phyloP scores from a whole-genome alignment of 2,113 vertebrate species.

The Lepus europaeus region DNA sequence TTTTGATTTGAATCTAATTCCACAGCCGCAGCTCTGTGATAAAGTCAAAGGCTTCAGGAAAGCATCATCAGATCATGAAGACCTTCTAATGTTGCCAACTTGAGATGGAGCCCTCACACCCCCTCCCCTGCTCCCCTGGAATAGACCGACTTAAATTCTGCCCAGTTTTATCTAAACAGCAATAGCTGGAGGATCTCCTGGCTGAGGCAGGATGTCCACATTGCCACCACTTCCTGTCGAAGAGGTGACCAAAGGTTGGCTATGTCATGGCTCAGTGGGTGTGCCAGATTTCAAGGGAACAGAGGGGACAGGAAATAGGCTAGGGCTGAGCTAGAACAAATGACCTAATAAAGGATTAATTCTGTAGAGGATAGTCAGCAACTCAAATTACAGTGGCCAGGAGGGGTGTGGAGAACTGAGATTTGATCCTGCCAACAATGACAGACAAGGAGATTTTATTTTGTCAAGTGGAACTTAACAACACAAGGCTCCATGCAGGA shows the following conservation, averaged over 20 bases:
- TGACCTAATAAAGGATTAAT: conserved; percentile 72
- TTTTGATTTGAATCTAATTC: not conserved
- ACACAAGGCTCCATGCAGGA: not conserved
- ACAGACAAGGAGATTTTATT: conserved; percentile 64
- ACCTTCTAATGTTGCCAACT: no score
- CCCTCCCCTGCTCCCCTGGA: not conserved
- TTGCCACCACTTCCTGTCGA: not conserved
- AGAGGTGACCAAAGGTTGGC: conserved; percentile 44
- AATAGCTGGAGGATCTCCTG: not conserved
- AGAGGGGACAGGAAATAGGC: conserved; percentile 67
- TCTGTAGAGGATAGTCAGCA: conserved; percentile 61
- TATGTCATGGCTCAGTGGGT: conserved; percentile 40
- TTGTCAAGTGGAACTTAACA: conserved; percentile 53
- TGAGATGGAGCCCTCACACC: no score
- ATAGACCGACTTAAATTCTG: not conserved
- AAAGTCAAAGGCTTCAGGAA: not conserved
- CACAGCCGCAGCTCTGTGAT: not conserved
- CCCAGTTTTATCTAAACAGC: not conserved
- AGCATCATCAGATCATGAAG: not conserved
- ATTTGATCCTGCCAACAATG: conserved; percentile 73
- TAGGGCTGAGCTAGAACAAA: conserved; percentile 66
- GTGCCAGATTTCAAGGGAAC: conserved; percentile 58
- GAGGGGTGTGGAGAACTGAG: conserved; percentile 47
- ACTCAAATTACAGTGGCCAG: conserved; percentile 75
- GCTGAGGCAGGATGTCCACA: not conserved